Conservation (phyloP, 2,888 invertebrate species). For the Hirtodrosophila cameraria region DNA sequence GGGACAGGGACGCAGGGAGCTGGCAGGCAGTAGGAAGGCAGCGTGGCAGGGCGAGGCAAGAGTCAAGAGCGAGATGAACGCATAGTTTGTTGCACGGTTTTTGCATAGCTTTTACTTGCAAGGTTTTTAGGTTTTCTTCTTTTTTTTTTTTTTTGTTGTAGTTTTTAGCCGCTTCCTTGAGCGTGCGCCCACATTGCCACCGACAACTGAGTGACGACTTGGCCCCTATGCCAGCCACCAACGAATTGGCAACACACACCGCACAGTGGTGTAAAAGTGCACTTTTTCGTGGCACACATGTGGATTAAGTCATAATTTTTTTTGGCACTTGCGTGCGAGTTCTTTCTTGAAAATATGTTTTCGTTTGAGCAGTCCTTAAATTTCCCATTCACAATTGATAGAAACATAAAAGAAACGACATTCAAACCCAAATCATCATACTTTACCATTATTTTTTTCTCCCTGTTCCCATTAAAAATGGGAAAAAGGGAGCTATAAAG, state of each 20-base stretch:
- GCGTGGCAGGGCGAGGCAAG: neutral
- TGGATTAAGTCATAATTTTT: too few relatives aligned
- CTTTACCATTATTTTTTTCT: too few relatives aligned
- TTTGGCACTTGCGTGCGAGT: too few relatives aligned
- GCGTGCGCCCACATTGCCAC: slow-evolving; percentile 47
- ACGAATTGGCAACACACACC: neutral
- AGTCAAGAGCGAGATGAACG: slow-evolving; percentile 53
- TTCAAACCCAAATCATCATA: too few relatives aligned
- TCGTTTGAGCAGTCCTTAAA: too few relatives aligned
- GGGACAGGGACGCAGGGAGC: neutral
- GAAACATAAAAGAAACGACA: too few relatives aligned
- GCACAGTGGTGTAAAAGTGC: too few relatives aligned
- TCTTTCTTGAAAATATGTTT: too few relatives aligned
- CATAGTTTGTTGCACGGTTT: slow-evolving; percentile 75
- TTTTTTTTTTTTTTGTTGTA: slow-evolving; percentile 13
- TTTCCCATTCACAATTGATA: too few relatives aligned
- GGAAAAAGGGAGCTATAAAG: too few relatives aligned
- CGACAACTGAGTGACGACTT: slow-evolving; percentile 57
- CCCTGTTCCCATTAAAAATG: too few relatives aligned
- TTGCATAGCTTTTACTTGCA: slow-evolving; percentile 40
- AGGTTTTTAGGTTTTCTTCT: slow-evolving; percentile 23
- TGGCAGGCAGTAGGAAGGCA: slow-evolving; percentile 6
- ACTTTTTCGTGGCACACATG: too few relatives aligned
- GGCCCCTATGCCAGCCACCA: slow-evolving; percentile 34
- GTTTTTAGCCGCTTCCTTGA: slow-evolving; percentile 20